Evolutionary conservation across 2,888 invertebrate species (phyloP), one percentile per base, ranked within the genome.

Genomic region (Pristionchus japonicus): DNA sequence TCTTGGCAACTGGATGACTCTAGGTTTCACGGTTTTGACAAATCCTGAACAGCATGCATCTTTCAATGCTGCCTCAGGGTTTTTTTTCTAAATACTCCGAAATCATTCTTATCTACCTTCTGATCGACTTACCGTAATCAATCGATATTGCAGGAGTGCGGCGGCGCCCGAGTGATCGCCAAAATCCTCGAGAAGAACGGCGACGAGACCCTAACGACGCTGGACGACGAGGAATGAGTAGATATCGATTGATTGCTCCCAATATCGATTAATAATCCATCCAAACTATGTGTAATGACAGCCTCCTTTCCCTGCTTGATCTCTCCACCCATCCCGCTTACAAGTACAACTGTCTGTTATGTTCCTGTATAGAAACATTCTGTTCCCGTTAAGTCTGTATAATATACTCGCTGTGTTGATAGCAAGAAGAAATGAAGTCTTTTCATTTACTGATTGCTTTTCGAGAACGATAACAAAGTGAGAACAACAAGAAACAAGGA

Each of bases 401-500:
- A 52, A 57, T 64, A 64, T 37, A 67, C 34, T 67, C 34, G 34
- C 67, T 17, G 11, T 15, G 37, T 37, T 23, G 37, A 23, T 23
- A 70, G 37, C 15, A 17, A 23, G 37, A 67, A n/a, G n/a, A n/a
- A 37, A 37, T 70, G 31, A 70, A 70, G 3, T 34, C 37, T 70
- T 57, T 57, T 13, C 67, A 17, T 27, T 34, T 67, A 17, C 13
- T 67, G 17, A 52, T 52, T 52, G 13, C 17, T n/a, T 57, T 52
- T 57, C n/a, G 37, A 70, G 37, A 70, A 34, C 37, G 37, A 37
- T 70, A 70, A 70, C 70, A 70, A 70, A 37, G 70, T 70, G 70
- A 70, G 34, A 64, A 27, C 64, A 70, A 70, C 70, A 70, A 70
- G 70, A 37, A 70, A 70, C 70, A 70, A 64, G n/a, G 61, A 64